Evolutionary conservation across 1,140 invertebrate genomes (phyloP).

Genomic region (Heliconius hermathena): DNA sequence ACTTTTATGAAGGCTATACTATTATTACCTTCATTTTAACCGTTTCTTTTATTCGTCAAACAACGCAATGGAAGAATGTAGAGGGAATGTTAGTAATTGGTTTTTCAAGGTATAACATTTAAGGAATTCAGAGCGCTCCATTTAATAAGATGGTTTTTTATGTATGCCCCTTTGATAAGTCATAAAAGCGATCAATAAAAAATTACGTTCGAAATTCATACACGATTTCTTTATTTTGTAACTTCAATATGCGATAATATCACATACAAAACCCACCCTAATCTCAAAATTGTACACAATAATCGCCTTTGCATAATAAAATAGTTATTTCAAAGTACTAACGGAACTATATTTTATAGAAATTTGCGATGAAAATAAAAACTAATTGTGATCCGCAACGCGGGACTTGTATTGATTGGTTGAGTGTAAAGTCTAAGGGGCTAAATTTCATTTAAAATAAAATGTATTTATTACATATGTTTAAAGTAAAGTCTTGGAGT

Average conservation of each 20-base stretch:
- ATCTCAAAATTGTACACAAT: too few species aligned
- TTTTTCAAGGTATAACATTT: slow-evolving; percentile 28
- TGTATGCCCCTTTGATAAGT: background rate
- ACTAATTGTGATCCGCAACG: too few species aligned
- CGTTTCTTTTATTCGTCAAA: slow-evolving; percentile 24
- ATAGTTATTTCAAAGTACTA: too few species aligned
- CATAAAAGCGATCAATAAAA: background rate
- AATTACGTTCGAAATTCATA: background rate
- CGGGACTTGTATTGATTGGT: too few species aligned
- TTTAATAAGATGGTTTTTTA: background rate
- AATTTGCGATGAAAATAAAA: too few species aligned
- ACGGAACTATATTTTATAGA: too few species aligned
- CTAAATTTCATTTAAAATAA: background rate
- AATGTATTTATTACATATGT: background rate
- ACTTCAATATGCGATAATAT: too few species aligned
- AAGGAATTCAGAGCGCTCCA: background rate
- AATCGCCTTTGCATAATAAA: too few species aligned
- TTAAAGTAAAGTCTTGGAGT: background rate
- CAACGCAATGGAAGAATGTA: slow-evolving; percentile 25
- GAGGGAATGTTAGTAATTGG: slow-evolving; percentile 27
- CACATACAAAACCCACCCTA: too few species aligned
- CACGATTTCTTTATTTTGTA: background rate
- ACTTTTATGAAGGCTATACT: slow-evolving; percentile 11
- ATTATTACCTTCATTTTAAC: slow-evolving; percentile 21
- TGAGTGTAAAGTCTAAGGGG: background rate